These are phyloP conservation scores for Manduca sexta DNA, from an alignment of 1,140 invertebrate genomes.

Conservation along the genomic window DNA sequence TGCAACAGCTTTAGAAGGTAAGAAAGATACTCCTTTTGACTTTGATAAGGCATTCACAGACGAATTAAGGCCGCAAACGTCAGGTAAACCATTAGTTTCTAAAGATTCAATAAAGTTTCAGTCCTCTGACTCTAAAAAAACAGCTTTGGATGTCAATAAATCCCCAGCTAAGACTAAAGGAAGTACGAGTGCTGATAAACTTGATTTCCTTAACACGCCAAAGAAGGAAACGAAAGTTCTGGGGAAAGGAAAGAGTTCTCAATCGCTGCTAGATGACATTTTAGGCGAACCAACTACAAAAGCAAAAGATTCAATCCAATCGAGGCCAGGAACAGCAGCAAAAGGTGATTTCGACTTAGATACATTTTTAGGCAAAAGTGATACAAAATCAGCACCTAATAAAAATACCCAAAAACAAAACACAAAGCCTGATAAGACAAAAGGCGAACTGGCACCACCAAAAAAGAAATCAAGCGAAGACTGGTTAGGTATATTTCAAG, in stretches of 20 bases:
- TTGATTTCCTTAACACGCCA: constrained; percentile 34
- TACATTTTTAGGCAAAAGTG: constrained; percentile 43
- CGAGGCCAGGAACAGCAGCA: constrained; percentile 22
- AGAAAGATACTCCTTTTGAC: constrained; percentile 20
- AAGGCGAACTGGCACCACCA: constrained; percentile 20
- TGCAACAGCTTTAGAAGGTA: neutral
- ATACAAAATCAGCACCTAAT: constrained; percentile 27
- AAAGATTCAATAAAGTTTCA: constrained; percentile 37
- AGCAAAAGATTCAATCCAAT: constrained; percentile 14
- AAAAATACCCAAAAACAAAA: constrained; percentile 25
- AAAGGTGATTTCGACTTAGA: constrained; percentile 57
- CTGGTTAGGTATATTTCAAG: constrained; percentile 65
- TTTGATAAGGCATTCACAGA: constrained; percentile 13
- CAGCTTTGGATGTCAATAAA: constrained; percentile 18
- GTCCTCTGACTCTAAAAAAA: constrained; percentile 16
- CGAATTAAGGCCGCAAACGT: constrained; percentile 14
- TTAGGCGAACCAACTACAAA: constrained; percentile 41
- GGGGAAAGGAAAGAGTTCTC: constrained; percentile 55
- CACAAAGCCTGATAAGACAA: constrained; percentile 19
- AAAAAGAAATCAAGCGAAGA: constrained; percentile 55
- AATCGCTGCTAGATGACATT: constrained; percentile 59
- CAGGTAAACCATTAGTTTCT: constrained; percentile 28
- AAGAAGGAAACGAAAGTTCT: constrained; percentile 44
- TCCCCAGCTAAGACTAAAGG: constrained; percentile 47
- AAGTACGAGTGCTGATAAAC: constrained; percentile 30